Evolutionary conservation across 2,797 vertebrate species (phyloP), one percentile per base, ranked within the genome.

Genomic region (Pantherophis alleghaniensis): DNA sequence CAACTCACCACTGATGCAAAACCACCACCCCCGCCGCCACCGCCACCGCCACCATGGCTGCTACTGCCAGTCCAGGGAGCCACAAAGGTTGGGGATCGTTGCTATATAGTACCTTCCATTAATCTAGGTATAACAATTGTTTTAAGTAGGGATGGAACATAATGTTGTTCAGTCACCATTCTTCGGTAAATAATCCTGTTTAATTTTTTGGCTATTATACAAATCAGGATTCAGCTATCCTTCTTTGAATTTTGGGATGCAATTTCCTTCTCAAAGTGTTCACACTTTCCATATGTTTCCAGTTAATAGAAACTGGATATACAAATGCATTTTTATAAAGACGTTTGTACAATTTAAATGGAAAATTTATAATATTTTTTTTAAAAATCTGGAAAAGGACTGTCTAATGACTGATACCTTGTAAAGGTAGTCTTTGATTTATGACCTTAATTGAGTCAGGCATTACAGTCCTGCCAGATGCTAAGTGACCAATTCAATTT

Each of bases 1-100:
- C 37, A 37, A 37, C 37, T 37, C 37, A 37, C 37, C 37, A 37
- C 37, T 37, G 37, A 69, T 32, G 14, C 14, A 11, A 69, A 32
- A 32, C 5, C 63, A 6, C 0, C 28, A 28, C 13, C 28, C 11
- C 26, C 1, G 2, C 66, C 6, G 0, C 13, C 1, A 5, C 13
- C 6, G 0, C 13, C 1, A 5, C 13, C 0, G 2, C 24, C 60
- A 63, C 24, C 5, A 66, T 13, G 0, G n/a, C n/a, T 32, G 13
- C 66, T 69, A 69, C 14, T 32, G 13, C 5, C 1, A 0, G 28
- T 69, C 63, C 63, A 69, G 12, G 4, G 13, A 69, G 13, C 13
- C 63, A n/a, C 5, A 69, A 69, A 32, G 63, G 0, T 69, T 69
- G 63, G 28, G 63, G 63, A 66, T 5, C 5, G 0, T 13, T 66